Evolutionary conservation across 2,797 vertebrate species (phyloP), one percentile per base, ranked within the genome.

Genomic region (Lutjanus argentimaculatus): DNA sequence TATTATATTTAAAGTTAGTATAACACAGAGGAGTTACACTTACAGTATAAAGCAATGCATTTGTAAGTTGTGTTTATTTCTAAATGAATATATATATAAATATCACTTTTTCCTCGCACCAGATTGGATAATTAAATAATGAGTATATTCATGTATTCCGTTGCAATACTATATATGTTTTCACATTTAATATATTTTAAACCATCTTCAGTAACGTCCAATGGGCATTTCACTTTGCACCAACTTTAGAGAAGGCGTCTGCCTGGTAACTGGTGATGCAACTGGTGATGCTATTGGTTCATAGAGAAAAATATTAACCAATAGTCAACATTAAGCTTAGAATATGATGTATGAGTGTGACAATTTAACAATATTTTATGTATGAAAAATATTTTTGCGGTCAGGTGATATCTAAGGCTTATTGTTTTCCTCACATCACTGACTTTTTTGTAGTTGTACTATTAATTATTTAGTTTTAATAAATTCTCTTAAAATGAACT

Each of bases 261-360:
- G 59, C 92, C 91, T 90, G 80, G 92, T 56, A 90, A 92, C 87
- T 62, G 42, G 7, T 92, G 90, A 93, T n/a, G 55, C 63, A 25
- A 25, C 25, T 25, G 25, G 16, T 17, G 16, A 30, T 59, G 3
- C 58, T 65, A 86, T 86, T 90, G 90, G 87, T 17, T 67, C 7
- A 58, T 42, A 30, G 48, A 17, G 0, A 48, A 59, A 77, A 65
- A n/a, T 3, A 58, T 21, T 42, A 17, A 5, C 10, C 2, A 64
- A 17, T 21, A 8, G 21, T 61, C 8, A 21, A 21, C 6, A 13
- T 46, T 63, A 2, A 56, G 43, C 1, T 16, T 45, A n/a, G 6
- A 69, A 63, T 2, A 8, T n/a, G 0, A 16, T 49, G 14, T 1
- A 13, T 13, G 2, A 6, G 4, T 43, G 1, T 49, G 21, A 16